Base-by-base conservation (phyloP, 2,797 vertebrate species). In the Notoglanidium macrostoma region DNA sequence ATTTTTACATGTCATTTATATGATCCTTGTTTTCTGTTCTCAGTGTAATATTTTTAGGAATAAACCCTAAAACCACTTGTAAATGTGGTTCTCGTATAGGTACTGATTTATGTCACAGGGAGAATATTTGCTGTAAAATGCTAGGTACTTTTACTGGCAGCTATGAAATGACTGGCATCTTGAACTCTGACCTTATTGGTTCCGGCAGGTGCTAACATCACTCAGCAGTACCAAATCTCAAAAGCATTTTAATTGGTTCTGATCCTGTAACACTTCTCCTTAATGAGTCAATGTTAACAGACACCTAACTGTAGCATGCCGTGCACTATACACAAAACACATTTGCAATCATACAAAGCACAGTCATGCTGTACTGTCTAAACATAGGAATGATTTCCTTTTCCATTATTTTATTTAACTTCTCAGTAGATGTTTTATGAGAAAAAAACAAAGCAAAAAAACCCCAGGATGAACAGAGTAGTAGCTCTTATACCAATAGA, bases 281-380 rank as follows among this genome's bases (percentile, higher is more conserved):
- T 61, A 87, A 88, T 85, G 87, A 85, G 74, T 32, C 40, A 46
- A 65, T 85, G 87, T 85, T 85, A 88, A 88, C 73, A 85, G 87
- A 88, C 46, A 77, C 40, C 61, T 51, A 70, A 32, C 73, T 46
- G 63, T 35, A 67, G 32, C 21, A 14, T 65, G 51, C 40, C 23
- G 32, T 59, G 29, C 29, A 79, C 17, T 59, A 19, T 78, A 29
- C 51, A 21, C 5, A 32, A 57, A 79, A 40, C 76, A 59, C 32
- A 78, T 32, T 40, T 40, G 73, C 46, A 76, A 12, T 49, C 72
- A 23, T 49, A 49, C 11, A 2, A 0, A 76, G 8, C 26, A 51
- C 44, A 26, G 21, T 23, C 21, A 6, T 46, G 21, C 70, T 73
- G 70, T 49, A 49, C 23, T n/a, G 12, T n/a, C n/a, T 44, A 72